phyloP scores from a whole-genome alignment of 1,140 invertebrate species.

The Xylocopa sonorina region DNA sequence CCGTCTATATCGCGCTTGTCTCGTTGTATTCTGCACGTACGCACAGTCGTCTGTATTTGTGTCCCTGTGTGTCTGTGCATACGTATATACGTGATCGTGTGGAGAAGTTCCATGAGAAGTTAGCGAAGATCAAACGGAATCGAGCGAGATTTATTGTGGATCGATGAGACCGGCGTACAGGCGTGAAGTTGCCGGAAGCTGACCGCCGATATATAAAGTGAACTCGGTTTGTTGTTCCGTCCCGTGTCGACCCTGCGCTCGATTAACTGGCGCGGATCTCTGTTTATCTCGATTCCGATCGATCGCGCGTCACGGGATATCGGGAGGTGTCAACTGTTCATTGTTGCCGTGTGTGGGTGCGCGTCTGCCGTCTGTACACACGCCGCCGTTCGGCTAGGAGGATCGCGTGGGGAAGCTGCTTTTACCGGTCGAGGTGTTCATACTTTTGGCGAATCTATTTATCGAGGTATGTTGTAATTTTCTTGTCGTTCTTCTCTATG shows the following conservation, averaged over 20 bases:
- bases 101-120: background rate
- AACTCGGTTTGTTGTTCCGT: slow-evolving; percentile 3
- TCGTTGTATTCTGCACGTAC: background rate
- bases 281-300: slow-evolving; percentile 24
- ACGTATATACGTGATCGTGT: background rate
- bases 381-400: background rate
- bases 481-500: background rate
- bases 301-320: background rate
- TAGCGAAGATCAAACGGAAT: background rate
- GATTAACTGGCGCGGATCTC: slow-evolving; percentile 14
- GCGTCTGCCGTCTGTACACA: slow-evolving; percentile 1
- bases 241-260: background rate
- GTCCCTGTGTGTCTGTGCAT: background rate
- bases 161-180: slow-evolving; percentile 24
- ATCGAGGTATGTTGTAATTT: slow-evolving; percentile 14
- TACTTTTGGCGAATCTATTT: background rate
- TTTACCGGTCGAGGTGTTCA: slow-evolving; percentile 16
- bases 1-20: background rate
- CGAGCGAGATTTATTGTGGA: slow-evolving; percentile 29
- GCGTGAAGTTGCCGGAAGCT: slow-evolving; percentile 35
- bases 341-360: slow-evolving; percentile 15
- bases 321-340: slow-evolving; percentile 2
- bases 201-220: slow-evolving; percentile 25
- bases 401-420: background rate
- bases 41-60: rapidly evolving